These are phyloP conservation scores for Keiferia lycopersicella DNA, from an alignment of 2,888 invertebrate genomes.

Conservation along the genomic window DNA sequence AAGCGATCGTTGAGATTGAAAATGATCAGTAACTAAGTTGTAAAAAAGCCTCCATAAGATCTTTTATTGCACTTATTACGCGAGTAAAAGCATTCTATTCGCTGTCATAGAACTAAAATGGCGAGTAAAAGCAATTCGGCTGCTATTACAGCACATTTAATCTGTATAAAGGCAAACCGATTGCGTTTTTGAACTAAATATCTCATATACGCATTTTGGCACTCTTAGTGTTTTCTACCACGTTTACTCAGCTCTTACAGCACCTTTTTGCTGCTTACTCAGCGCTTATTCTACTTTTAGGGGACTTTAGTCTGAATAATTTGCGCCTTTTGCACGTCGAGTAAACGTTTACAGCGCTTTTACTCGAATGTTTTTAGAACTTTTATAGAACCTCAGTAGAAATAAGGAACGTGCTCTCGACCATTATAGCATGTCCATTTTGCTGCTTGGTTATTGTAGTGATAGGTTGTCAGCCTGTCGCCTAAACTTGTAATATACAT, in stretches of 20 bases:
- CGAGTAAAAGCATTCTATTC: not conserved
- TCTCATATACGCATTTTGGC: not conserved
- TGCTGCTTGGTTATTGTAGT: no score
- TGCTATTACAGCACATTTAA: not conserved
- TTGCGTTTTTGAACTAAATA: not conserved
- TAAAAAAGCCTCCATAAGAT: not conserved
- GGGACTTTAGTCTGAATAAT: not conserved
- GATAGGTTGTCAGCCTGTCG: no score
- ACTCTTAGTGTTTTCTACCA: not conserved
- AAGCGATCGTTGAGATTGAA: not conserved
- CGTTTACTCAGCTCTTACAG: not conserved
- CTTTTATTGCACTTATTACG: not conserved
- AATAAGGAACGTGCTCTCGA: not conserved
- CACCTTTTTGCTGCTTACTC: not conserved
- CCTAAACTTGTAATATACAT: no score
- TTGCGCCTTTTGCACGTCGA: not conserved
- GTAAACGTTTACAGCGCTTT: conserved; percentile 1
- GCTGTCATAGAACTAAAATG: not conserved
- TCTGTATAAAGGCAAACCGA: not conserved
- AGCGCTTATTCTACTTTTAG: not conserved
- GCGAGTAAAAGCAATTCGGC: not conserved
- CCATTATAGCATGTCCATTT: no score
- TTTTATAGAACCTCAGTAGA: not conserved
- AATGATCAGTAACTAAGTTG: not conserved
- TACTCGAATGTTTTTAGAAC: not conserved